phyloP scores from a whole-genome alignment of 1,140 invertebrate species.

The Samia ricini region DNA sequence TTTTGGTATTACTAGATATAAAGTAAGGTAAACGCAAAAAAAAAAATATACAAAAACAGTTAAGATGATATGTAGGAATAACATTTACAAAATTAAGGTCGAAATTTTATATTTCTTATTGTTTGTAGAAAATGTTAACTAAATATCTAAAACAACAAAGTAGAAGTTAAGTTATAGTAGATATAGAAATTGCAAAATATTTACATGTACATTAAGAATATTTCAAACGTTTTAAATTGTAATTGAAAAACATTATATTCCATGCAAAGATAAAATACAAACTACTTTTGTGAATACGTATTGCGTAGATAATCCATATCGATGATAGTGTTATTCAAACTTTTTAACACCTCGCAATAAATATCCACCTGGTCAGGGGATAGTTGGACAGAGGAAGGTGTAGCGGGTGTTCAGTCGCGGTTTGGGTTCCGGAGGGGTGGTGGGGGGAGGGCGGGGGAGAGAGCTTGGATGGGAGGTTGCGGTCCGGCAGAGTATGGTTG shows the following conservation, averaged over 20 bases:
- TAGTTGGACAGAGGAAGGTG: slow-evolving; percentile 11
- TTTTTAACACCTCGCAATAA: slow-evolving; percentile 52
- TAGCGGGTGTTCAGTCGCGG: slow-evolving; percentile 16
- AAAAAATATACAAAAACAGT: too few relatives aligned
- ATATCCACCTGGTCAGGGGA: slow-evolving; percentile 49
- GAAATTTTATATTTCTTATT: too few relatives aligned
- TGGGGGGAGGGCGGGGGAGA: slow-evolving; percentile 15
- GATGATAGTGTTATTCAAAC: slow-evolving; percentile 11
- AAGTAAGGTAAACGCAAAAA: too few relatives aligned
- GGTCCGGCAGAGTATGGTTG: slow-evolving; percentile 24
- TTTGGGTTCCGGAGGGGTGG: slow-evolving; percentile 21
- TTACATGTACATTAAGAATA: too few relatives aligned
- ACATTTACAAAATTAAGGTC: too few relatives aligned
- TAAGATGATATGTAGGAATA: too few relatives aligned
- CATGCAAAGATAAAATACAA: neutral
- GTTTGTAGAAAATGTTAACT: too few relatives aligned
- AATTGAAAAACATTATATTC: neutral
- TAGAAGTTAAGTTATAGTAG: neutral
- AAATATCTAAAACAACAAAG: too few relatives aligned
- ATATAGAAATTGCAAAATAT: too few relatives aligned
- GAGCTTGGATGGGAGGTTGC: slow-evolving; percentile 8
- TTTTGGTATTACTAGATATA: too few relatives aligned
- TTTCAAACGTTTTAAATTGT: neutral
- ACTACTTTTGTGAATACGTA: neutral
- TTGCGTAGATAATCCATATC: neutral